These are phyloP conservation scores for Anarsia innoxiella DNA, from an alignment of 2,888 invertebrate species.

Conservation along the genomic window DNA sequence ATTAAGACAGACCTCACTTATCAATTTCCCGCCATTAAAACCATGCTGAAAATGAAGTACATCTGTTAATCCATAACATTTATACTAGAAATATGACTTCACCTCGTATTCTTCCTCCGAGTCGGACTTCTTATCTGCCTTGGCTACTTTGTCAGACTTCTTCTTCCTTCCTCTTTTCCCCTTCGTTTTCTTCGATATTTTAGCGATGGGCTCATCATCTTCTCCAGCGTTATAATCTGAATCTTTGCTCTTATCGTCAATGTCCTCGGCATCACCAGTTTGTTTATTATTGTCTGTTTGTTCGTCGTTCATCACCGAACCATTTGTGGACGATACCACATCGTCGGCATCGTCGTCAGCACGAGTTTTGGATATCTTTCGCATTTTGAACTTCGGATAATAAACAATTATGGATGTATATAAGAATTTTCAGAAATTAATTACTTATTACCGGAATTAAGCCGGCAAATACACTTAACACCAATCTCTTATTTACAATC, in stretches of 20 bases:
- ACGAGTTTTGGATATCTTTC: conserved; percentile 63
- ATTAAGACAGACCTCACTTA: no score
- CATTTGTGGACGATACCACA: conserved; percentile 63
- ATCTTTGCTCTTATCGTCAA: conserved; percentile 20
- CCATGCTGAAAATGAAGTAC: no score
- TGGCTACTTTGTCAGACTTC: conserved; percentile 43
- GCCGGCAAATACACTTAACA: no score
- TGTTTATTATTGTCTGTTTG: conserved; percentile 7
- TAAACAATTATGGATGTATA: conserved; percentile 26
- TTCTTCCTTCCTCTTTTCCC: conserved; percentile 44
- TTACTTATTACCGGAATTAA: no score
- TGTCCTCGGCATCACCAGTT: conserved; percentile 12
- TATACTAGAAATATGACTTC: no score
- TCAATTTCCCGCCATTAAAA: no score
- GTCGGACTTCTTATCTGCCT: conserved; percentile 18
- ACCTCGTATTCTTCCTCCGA: conserved; percentile 75
- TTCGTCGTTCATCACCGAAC: conserved; percentile 41
- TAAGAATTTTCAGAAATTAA: background rate
- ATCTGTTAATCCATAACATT: no score
- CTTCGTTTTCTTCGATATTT: conserved; percentile 33
- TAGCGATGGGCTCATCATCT: conserved; percentile 16
- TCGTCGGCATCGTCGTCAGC: conserved; percentile 65
- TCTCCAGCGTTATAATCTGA: conserved; percentile 17
- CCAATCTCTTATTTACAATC: no score
- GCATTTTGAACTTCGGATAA: conserved; percentile 41